These are phyloP conservation scores for Ptiloglossa arizonensis DNA, from an alignment of 1,140 invertebrate genomes.

Conservation along the genomic window DNA sequence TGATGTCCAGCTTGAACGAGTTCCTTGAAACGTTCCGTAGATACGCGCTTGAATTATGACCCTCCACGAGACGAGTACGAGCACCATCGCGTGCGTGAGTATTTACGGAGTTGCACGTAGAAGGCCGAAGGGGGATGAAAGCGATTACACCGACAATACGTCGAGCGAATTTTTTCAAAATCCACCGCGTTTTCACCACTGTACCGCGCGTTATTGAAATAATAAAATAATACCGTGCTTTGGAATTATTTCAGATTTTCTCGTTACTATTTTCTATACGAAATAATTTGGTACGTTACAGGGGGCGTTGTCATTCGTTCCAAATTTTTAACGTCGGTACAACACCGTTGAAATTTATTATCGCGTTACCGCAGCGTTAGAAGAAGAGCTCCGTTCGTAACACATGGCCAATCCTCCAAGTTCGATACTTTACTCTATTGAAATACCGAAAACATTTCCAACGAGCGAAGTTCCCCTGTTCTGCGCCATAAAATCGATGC, in stretches of 20 bases:
- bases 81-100: background rate
- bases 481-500: conserved; percentile 39
- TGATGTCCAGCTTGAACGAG: background rate
- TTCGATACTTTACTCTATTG: background rate
- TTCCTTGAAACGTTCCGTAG: background rate
- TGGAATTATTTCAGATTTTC: too few relatives aligned
- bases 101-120: conserved; percentile 20
- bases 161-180: background rate
- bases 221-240: too few relatives aligned
- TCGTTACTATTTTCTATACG: too few relatives aligned
- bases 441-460: background rate
- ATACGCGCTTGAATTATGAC: background rate
- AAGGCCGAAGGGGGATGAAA: conserved; percentile 11
- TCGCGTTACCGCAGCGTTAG: background rate
- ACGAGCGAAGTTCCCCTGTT: background rate
- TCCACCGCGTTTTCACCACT: background rate
- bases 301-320: too few relatives aligned
- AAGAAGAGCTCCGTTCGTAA: background rate
- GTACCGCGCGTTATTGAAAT: too few relatives aligned
- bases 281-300: too few relatives aligned
- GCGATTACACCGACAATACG: background rate
- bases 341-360: background rate
- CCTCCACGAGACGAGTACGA: background rate
- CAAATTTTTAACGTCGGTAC: background rate
- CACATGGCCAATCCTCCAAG: background rate